Base-by-base conservation (phyloP, 2,888 invertebrate genomes). In the Poecilus cupreus region DNA sequence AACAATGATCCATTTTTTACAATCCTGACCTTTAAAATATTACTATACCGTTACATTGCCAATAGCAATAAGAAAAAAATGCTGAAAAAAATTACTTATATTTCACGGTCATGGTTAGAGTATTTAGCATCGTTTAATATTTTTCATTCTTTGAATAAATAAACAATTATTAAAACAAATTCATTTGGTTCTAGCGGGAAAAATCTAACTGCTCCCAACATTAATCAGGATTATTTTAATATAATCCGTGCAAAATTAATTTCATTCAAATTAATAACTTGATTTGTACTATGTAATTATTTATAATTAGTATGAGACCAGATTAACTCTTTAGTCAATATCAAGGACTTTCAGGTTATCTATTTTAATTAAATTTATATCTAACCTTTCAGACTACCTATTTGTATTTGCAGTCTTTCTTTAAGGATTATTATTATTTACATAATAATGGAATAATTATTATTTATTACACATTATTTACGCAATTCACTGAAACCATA, bases 1-100 rank as follows among this genome's bases (percentile, higher is more conserved):
- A 77, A 77, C 76, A 77, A 77, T 77, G 76, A 77, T 77, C 57
- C 39, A 43, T 37, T 77, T 77, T 77, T 77, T 77, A 37, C 54
- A 60, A 39, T 49, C 13, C 39, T 77, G 76, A 77, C 76, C 76
- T 77, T 77, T 57, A 57, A 57, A 57, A 77, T 74, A 57, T 77
- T 54, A 77, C 60, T 37, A 10, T 77, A 77, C 76, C 76, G 76
- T 77, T 77, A 77, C 10, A 54, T 37, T 18, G 57, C 54, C 54
- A 57, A 77, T 20, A 57, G 57, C 57, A 39, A 32, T 57, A 37
- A 37, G 57, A 37, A 57, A 37, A 77, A 77, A 37, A 54, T 26
- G 24, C 1, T 11, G 54, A 54, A 54, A 54, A 60, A 60, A 60
- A 26, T 26, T 46, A 2, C 60, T 60, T 54, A 20, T 22, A 60